These are phyloP conservation scores for Picathartes gymnocephalus DNA, from an alignment of 2,113 vertebrate genomes.

Conservation along the genomic window DNA sequence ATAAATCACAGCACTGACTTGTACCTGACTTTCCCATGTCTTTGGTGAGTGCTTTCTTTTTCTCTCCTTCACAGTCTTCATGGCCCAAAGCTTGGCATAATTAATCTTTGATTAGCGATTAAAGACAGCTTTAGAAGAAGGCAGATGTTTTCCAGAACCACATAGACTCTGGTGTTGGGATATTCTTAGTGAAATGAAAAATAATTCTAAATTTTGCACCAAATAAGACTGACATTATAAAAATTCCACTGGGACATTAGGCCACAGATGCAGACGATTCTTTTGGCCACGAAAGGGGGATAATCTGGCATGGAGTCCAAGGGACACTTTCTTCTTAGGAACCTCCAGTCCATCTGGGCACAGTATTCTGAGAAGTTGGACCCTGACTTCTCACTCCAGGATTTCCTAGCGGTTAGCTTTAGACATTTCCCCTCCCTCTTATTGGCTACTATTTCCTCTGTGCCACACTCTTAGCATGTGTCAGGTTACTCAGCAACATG, in stretches of 20 bases:
- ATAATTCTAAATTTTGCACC: background rate
- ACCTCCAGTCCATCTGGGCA: background rate
- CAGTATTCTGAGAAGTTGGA: background rate
- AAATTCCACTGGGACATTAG: background rate
- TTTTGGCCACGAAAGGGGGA: background rate
- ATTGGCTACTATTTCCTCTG: background rate
- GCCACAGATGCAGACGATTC: background rate
- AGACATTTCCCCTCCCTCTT: background rate
- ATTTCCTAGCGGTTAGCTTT: background rate
- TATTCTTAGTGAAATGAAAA: background rate
- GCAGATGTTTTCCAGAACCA: background rate
- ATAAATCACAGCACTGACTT: background rate
- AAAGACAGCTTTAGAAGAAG: background rate
- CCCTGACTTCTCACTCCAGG: background rate
- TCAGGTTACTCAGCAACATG: background rate
- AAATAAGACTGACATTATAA: background rate
- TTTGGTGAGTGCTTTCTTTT: background rate
- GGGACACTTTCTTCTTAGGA: background rate
- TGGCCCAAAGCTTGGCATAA: background rate
- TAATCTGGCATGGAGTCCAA: background rate
- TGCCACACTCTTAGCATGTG: background rate
- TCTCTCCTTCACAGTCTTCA: background rate
- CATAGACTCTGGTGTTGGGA: background rate
- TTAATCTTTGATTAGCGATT: slow-evolving; percentile 10
- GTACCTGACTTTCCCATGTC: background rate